phyloP scores from a whole-genome alignment of 2,888 invertebrate species.

The Rhagonycha lutea region DNA sequence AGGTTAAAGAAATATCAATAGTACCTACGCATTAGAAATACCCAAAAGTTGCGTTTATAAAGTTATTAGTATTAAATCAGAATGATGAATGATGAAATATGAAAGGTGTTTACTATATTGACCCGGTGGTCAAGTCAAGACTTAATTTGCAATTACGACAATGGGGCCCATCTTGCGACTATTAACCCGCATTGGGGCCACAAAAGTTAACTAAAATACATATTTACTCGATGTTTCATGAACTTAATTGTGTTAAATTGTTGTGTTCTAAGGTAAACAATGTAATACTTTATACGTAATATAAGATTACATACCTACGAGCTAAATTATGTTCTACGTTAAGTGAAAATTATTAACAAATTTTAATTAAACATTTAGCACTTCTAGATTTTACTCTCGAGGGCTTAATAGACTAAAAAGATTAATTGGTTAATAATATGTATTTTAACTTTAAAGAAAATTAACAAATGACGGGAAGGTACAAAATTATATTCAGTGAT shows the following conservation, averaged over 20 bases:
- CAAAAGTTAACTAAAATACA: not conserved
- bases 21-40: not conserved
- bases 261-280: not conserved
- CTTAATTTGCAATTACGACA: conserved; percentile 13
- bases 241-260: not conserved
- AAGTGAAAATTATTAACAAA: not conserved
- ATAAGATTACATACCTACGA: not conserved
- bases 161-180: conserved; percentile 12
- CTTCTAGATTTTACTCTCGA: not conserved
- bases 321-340: not conserved
- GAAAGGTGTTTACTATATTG: conserved; percentile 4
- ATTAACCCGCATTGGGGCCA: conserved; percentile 22
- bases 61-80: not conserved
- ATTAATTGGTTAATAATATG: not conserved
- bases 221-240: not conserved
- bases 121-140: conserved; percentile 20
- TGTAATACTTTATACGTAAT: not conserved
- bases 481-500: no score
- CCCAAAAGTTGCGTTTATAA: not conserved
- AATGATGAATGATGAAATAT: not conserved
- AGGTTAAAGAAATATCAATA: not conserved
- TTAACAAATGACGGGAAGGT: no score
- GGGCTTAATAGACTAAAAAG: not conserved
- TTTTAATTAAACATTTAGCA: not conserved
- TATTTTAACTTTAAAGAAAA: not conserved